phyloP scores from a whole-genome alignment of 64 coral and sea anemone genomes.

The Stylophora pistillata region DNA sequence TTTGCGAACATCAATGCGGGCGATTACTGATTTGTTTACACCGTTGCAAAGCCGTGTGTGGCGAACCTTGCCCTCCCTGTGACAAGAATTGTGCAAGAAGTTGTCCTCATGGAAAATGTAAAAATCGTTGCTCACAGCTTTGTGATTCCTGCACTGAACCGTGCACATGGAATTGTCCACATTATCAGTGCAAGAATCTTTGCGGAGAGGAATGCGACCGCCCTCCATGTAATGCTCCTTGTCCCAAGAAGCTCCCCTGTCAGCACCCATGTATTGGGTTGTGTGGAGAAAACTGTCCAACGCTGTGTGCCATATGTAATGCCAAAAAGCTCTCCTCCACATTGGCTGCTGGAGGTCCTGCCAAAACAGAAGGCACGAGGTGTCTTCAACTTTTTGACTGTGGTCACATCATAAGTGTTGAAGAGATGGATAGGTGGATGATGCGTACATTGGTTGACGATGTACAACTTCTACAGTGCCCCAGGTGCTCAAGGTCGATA shows the following conservation, averaged over 20 bases:
- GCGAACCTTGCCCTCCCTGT: constrained; percentile 66
- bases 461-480: constrained; percentile 1
- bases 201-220: constrained; percentile 64
- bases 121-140: constrained; percentile 22
- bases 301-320: constrained; percentile 49
- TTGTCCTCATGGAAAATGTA: constrained; percentile 60
- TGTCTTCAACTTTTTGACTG: constrained; percentile 53
- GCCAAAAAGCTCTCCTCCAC: constrained; percentile 32
- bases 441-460: not conserved
- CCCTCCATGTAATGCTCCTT: constrained; percentile 50
- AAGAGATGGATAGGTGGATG: constrained; percentile 52
- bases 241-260: constrained; percentile 46
- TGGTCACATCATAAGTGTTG: constrained; percentile 42
- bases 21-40: constrained; percentile 68
- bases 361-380: not conserved
- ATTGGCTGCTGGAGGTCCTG: not conserved
- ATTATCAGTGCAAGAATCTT: constrained; percentile 67
- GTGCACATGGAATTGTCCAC: constrained; percentile 52
- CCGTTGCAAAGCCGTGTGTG: constrained; percentile 48
- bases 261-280: constrained; percentile 59
- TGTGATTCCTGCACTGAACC: constrained; percentile 48
- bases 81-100: constrained; percentile 41
- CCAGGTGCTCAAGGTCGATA: constrained; percentile 20
- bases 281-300: constrained; percentile 64
- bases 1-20: constrained; percentile 47